phyloP scores from a whole-genome alignment of 2,113 vertebrate species.

The Sphyrna mokarran region DNA sequence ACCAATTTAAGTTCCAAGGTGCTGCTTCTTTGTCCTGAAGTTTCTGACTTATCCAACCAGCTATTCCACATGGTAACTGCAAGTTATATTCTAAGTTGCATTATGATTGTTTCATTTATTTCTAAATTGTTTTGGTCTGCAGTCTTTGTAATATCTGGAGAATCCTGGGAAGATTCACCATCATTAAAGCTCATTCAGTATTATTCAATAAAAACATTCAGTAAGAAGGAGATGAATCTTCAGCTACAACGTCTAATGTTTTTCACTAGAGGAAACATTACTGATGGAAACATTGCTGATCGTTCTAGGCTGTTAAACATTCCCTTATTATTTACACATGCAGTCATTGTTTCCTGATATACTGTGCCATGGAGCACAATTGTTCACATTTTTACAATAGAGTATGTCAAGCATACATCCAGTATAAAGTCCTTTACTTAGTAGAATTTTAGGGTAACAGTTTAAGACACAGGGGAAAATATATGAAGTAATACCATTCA shows the following conservation, averaged over 20 bases:
- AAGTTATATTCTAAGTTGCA: not conserved
- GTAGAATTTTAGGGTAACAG: not conserved
- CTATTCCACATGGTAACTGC: not conserved
- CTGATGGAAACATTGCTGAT: not conserved
- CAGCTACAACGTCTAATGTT: not conserved
- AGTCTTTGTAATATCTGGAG: not conserved
- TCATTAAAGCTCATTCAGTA: not conserved
- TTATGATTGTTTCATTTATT: not conserved
- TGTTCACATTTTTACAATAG: conserved; percentile 10
- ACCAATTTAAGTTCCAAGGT: not conserved
- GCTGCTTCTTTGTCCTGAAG: not conserved
- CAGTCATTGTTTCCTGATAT: not conserved
- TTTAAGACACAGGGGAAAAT: not conserved
- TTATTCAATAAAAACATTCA: not conserved
- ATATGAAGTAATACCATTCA: not conserved
- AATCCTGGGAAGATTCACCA: not conserved
- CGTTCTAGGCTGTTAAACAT: not conserved
- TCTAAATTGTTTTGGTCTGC: not conserved
- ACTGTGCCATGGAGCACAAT: not conserved
- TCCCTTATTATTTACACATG: not conserved
- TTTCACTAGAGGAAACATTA: not conserved
- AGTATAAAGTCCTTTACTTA: not conserved
- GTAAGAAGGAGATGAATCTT: not conserved
- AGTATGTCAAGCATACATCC: not conserved
- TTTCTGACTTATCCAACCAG: not conserved